Evolutionary conservation across 2,797 vertebrate genomes (phyloP).

Genomic region (Chlorospingus flavigularis): DNA sequence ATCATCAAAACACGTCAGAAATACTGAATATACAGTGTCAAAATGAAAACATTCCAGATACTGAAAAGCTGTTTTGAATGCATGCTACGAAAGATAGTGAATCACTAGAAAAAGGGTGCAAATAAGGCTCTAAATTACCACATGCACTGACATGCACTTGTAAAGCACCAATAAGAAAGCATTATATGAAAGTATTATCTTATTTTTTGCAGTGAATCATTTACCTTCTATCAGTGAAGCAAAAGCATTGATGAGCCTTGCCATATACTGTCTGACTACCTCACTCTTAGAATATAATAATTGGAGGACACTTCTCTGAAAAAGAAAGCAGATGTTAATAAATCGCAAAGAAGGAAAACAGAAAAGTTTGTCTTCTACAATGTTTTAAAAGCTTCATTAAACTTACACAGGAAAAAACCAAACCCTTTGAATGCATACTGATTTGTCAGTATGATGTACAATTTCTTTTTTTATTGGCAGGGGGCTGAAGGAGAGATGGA

Average conservation of each 20-base stretch:
- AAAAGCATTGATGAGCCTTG: slow-evolving; percentile 90
- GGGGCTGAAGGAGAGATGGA: background rate
- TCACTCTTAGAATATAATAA: slow-evolving; percentile 85
- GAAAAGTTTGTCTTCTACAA: background rate
- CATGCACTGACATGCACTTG: background rate
- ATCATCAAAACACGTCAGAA: background rate
- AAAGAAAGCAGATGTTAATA: background rate
- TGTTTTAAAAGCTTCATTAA: background rate
- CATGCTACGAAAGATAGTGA: background rate
- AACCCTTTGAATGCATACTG: background rate
- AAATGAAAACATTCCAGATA: background rate
- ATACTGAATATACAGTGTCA: background rate
- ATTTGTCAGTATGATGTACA: background rate
- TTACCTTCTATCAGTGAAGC: slow-evolving; percentile 91
- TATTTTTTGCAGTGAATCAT: background rate
- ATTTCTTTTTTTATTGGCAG: background rate
- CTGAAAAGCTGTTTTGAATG: background rate
- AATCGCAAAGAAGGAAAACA: background rate
- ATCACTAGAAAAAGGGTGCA: background rate
- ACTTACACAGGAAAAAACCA: background rate
- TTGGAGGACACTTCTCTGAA: slow-evolving; percentile 82
- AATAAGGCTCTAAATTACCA: background rate
- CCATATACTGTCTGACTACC: slow-evolving; percentile 87
- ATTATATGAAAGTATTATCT: background rate
- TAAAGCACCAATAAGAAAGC: background rate